These are phyloP conservation scores for Acrobasis consociella DNA, from an alignment of 2,888 invertebrate genomes.

Conservation along the genomic window DNA sequence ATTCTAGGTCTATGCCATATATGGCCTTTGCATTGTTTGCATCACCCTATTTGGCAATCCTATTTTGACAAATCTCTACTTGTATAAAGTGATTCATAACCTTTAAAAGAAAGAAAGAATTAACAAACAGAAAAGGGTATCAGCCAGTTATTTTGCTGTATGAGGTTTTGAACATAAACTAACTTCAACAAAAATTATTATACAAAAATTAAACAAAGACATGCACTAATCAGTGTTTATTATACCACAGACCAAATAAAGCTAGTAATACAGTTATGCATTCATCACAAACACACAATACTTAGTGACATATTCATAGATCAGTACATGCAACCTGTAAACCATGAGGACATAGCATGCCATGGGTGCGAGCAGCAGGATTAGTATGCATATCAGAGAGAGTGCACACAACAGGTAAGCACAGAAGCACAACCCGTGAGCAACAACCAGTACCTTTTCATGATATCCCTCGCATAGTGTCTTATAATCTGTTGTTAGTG, in stretches of 20 bases:
- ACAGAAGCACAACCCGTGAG: slow-evolving; percentile 45
- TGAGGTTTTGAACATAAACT: no score
- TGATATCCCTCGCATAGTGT: slow-evolving; percentile 87
- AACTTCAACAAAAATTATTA: not conserved
- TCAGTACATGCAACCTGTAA: slow-evolving; percentile 42
- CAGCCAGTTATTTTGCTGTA: no score
- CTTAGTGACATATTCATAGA: slow-evolving; percentile 43
- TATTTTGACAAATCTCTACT: no score
- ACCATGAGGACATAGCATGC: slow-evolving; percentile 51
- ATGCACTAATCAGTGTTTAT: slow-evolving; percentile 19
- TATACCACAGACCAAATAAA: slow-evolving; percentile 19
- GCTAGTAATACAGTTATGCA: slow-evolving; percentile 8
- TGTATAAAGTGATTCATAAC: no score
- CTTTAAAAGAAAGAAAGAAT: no score
- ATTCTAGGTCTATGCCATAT: no score
- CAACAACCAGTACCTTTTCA: slow-evolving; percentile 81
- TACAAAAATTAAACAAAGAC: slow-evolving; percentile 11
- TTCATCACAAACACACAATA: slow-evolving; percentile 35
- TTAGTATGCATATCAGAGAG: slow-evolving; percentile 39
- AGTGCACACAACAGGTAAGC: slow-evolving; percentile 39
- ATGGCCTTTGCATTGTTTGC: no score
- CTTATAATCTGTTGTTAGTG: slow-evolving; percentile 87
- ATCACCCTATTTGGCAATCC: no score
- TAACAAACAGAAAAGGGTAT: no score
- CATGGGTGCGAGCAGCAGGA: slow-evolving; percentile 47